These are phyloP conservation scores for Callipepla squamata DNA, from an alignment of 2,113 vertebrate species.

Conservation along the genomic window DNA sequence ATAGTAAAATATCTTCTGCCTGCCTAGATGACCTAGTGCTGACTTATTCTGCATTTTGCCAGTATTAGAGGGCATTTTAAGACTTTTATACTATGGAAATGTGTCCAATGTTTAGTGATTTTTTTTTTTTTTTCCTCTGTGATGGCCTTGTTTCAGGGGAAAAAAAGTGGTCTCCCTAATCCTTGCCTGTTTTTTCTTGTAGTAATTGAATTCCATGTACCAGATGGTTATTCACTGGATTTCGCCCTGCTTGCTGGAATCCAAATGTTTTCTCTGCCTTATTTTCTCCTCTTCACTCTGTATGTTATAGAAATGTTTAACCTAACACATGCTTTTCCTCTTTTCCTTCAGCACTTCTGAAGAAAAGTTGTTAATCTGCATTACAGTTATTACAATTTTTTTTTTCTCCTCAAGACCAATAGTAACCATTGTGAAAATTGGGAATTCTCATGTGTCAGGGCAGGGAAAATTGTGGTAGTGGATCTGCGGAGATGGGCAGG, in stretches of 20 bases:
- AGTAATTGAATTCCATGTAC: not conserved
- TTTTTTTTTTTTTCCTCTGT: not conserved
- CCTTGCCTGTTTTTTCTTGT: not conserved
- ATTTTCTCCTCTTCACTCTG: accelerated
- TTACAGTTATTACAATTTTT: no score
- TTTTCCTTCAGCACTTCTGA: not conserved
- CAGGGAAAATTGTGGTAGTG: not conserved
- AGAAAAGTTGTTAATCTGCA: no score
- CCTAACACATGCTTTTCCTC: not conserved
- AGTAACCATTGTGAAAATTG: not conserved
- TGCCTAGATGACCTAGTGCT: accelerated
- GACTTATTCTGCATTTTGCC: not conserved
- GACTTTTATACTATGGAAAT: not conserved
- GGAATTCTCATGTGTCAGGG: not conserved
- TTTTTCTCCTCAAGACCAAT: not conserved
- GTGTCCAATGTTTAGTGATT: not conserved
- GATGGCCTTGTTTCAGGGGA: not conserved
- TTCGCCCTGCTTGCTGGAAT: not conserved
- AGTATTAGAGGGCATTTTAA: not conserved
- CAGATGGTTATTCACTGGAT: not conserved
- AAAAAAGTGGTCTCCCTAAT: not conserved
- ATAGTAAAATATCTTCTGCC: not conserved
- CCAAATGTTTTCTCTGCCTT: not conserved
- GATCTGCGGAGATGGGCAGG: not conserved
- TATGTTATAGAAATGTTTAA: not conserved